phyloP scores from a whole-genome alignment of 1,140 invertebrate species.

The Mylabris phalerata region DNA sequence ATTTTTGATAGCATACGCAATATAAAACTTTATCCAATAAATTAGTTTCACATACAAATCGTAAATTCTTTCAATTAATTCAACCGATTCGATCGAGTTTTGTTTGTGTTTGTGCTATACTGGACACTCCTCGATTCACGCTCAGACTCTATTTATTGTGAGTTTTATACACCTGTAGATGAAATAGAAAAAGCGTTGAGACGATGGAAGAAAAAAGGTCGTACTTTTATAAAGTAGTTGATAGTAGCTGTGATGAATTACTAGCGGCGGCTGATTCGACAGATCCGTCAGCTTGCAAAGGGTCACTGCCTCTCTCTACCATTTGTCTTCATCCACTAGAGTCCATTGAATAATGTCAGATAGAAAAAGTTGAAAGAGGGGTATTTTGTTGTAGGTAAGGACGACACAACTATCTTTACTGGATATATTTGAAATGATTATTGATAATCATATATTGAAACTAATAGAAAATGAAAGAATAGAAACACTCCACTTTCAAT shows the following conservation, averaged over 20 bases:
- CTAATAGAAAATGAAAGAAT: too few relatives aligned
- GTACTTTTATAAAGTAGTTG: too few relatives aligned
- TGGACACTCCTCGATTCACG: constrained; percentile 11
- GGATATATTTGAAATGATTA: too few relatives aligned
- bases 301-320: constrained; percentile 14
- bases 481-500: too few relatives aligned
- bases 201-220: constrained; percentile 3
- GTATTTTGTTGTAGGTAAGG: constrained; percentile 5
- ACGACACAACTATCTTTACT: too few relatives aligned
- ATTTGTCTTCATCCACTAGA: constrained; percentile 18
- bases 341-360: constrained; percentile 19
- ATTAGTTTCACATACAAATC: too few relatives aligned
- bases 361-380: constrained; percentile 8
- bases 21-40: too few relatives aligned
- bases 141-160: neutral
- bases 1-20: too few relatives aligned
- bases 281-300: constrained; percentile 16
- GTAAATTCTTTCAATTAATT: too few relatives aligned
- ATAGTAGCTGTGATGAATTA: constrained; percentile 8
- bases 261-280: constrained; percentile 17
- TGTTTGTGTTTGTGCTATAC: constrained; percentile 4
- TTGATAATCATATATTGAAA: too few relatives aligned
- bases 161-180: constrained; percentile 9
- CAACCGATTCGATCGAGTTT: too few relatives aligned
- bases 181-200: neutral